phyloP scores from a whole-genome alignment of 2,113 vertebrate species.

The Petrocephalus microphthalmus region DNA sequence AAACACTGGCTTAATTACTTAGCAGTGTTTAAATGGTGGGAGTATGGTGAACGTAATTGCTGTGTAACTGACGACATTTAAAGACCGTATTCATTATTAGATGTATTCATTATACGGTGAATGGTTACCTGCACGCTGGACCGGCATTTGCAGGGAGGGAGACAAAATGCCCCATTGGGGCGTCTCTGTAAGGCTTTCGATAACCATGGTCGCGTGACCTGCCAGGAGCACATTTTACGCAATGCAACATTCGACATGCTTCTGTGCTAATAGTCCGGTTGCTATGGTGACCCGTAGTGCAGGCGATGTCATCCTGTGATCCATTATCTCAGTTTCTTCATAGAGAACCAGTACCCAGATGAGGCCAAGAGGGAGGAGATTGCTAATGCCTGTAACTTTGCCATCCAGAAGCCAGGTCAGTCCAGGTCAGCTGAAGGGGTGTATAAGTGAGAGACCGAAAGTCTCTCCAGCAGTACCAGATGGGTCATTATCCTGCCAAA shows the following conservation, averaged over 20 bases:
- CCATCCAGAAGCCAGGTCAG: conserved; percentile 72
- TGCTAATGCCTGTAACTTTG: conserved; percentile 68
- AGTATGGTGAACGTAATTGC: neutral
- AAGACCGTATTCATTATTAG: neutral
- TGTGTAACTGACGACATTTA: neutral
- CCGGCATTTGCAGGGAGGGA: neutral
- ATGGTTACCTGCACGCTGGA: neutral
- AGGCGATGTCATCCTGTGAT: neutral
- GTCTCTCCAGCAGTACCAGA: neutral
- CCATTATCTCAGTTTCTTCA: conserved; percentile 61
- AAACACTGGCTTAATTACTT: neutral
- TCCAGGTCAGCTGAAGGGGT: neutral
- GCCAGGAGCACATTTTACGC: neutral
- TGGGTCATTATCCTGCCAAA: neutral
- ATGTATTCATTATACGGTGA: neutral
- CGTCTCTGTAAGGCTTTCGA: neutral
- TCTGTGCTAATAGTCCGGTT: neutral
- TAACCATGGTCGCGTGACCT: neutral
- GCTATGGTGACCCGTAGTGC: neutral
- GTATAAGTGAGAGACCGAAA: neutral
- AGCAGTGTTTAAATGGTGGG: neutral
- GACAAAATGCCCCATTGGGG: neutral
- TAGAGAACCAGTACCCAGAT: conserved; percentile 74
- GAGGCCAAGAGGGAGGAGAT: conserved; percentile 72
- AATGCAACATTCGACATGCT: neutral